phyloP scores from a whole-genome alignment of 2,888 invertebrate genomes.

The Agonopterix alstromeriana region DNA sequence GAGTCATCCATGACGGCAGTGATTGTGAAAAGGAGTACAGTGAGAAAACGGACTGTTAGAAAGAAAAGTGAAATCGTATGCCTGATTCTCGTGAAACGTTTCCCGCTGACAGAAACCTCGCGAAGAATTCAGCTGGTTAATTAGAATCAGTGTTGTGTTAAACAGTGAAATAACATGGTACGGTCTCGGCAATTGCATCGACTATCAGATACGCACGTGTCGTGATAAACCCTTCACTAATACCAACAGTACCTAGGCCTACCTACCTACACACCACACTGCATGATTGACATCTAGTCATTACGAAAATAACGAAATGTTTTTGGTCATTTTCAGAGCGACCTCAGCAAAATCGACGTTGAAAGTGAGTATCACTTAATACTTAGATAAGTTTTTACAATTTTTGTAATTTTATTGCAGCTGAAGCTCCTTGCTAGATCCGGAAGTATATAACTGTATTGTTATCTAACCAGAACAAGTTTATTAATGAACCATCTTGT shows the following conservation, averaged over 20 bases:
- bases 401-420: too few relatives aligned
- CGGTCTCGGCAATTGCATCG: conserved; percentile 28
- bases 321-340: conserved; percentile 84
- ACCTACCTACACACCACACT: conserved; percentile 37
- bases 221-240: conserved; percentile 18
- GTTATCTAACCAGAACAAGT: too few relatives aligned
- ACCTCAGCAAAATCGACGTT: conserved; percentile 90
- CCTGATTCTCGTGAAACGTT: conserved; percentile 39
- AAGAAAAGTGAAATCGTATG: conserved; percentile 48
- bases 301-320: conserved; percentile 57
- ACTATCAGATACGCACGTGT: conserved; percentile 7
- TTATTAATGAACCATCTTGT: too few relatives aligned
- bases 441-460: too few relatives aligned
- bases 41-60: conserved; percentile 57
- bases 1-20: conserved; percentile 71
- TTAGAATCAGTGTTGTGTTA: conserved; percentile 50
- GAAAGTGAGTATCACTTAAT: conserved; percentile 87
- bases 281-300: conserved; percentile 29
- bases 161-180: conserved; percentile 53
- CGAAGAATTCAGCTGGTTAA: conserved; percentile 31
- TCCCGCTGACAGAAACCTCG: conserved; percentile 65
- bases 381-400: too few relatives aligned
- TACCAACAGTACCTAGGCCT: neutral
- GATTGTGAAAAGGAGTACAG: conserved; percentile 69
- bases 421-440: too few relatives aligned